Evolutionary conservation across 2,888 invertebrate genomes (phyloP), one percentile per base, ranked within the genome.

Genomic region (Mesorhabditis sp.): DNA sequence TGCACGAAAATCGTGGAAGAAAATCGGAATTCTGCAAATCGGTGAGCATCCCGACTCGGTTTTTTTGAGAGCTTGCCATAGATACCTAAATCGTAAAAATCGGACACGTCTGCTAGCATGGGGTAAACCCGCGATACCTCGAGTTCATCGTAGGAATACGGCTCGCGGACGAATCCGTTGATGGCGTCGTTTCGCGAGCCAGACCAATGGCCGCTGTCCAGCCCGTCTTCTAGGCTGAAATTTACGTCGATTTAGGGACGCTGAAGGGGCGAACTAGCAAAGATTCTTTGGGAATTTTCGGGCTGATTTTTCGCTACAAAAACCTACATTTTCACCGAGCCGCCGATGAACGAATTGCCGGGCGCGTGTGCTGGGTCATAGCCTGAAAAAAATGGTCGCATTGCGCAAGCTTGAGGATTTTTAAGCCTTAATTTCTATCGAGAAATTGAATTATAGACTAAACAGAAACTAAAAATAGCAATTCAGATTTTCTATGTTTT

Each of bases 171-270:
- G 7, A 50, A 50, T n/a, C 58, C 58, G n/a, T 50, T 50, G 7
- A 50, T 13, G n/a, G 58, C 58, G 58, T 50, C 58, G 58, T 50
- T 50, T 50, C 58, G 7, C 58, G 58, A 50, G 7, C 58, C 58
- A 10, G 58, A 50, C 58, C 58, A 50, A 50, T 50, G 7, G 10
- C 58, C 58, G 2, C 58, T 50, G 58, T 50, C 58, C 7, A 10
- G 58, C 58, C 58, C 10, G n/a, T 50, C 58, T 50, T 50, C 58
- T n/a, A 50, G 7, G 7, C 58, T 50, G 58, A 50, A 50, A 50
- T 28, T 28, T 28, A 28, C 2, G 28, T 28, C 2, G 28, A 28
- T 28, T 28, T 28, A 28, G 2, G 28, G 28, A 2, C 28, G 1
- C 28, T 1, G 2, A 28, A 28, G 28, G 28, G 28, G 28, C 28